Evolutionary conservation across 1,140 invertebrate species (phyloP), one percentile per base, ranked within the genome.

Genomic region (Drosophila tsacasi): DNA sequence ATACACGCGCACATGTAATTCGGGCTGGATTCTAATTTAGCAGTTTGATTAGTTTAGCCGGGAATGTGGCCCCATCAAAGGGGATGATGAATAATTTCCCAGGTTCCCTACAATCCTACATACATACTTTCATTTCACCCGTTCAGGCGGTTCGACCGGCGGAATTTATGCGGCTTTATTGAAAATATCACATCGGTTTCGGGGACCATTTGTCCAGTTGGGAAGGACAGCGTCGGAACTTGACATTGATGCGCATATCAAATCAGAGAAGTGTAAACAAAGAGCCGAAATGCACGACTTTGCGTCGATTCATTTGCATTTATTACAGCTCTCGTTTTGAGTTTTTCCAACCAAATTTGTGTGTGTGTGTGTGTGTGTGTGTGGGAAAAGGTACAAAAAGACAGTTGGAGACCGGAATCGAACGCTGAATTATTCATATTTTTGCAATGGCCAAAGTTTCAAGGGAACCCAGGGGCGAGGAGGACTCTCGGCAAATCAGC

Each of bases 351-450:
- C n/a, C n/a, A n/a, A n/a, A n/a, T n/a, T n/a, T n/a, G n/a, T n/a
- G n/a, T n/a, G n/a, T n/a, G n/a, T n/a, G n/a, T n/a, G 54, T 65
- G 59, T 35, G 61, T 58, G 49, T 49, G 49, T 58, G 46, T 32
- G 30, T 35, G 52, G 25, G 54, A 59, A 81, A 80, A 84, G 67
- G 67, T 71, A 46, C 39, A 35, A 47, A 69, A 69, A 57, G 67
- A 71, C 67, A 71, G 64, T 68, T 57, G 66, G 42, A 79, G 47
- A 73, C 59, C 54, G 50, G 32, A 81, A 82, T 90, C 79, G 71
- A 54, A 82, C 64, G 65, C 61, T 90, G 85, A 90, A 90, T 90
- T 79, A 90, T 90, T 90, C 85, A 90, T 91, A 90, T 74, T 86
- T 85, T 39, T 78, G 57, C 47, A 50, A 73, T 32, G 52, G 60